Percentiles rank a stretch among this genome's conserved stretches.
phyloP scores from a whole-genome alignment of 2,113 vertebrate species.

The Lampris incognitus region DNA sequence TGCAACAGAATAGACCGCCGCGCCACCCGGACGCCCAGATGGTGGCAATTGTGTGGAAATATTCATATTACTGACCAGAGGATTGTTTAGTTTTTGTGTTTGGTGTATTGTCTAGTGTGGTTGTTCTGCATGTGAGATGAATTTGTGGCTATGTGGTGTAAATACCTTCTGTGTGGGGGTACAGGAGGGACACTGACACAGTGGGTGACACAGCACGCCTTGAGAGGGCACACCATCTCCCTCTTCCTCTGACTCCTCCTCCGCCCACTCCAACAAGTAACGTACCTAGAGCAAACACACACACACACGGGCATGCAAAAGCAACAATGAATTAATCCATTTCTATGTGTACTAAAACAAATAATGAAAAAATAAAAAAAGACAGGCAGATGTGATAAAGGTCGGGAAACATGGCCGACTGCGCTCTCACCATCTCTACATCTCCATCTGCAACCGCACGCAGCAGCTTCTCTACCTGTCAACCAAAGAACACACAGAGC shows the following conservation, averaged over 20 bases:
- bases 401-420: background rate
- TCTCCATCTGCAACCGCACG: constrained; percentile 94
- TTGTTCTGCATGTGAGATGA: background rate
- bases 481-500: constrained; percentile 31
- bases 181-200: constrained; percentile 93
- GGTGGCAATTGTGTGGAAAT: too few relatives aligned
- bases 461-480: constrained; percentile 95
- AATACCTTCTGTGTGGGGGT: constrained; percentile 91
- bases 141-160: background rate
- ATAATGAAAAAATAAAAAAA: background rate
- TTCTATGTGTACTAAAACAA: too few relatives aligned
- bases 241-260: constrained; percentile 85
- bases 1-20: too few relatives aligned
- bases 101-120: background rate
- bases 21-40: too few relatives aligned
- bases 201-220: constrained; percentile 89
- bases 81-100: background rate
- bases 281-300: constrained; percentile 85
- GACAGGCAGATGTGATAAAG: background rate
- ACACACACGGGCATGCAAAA: constrained; percentile 18
- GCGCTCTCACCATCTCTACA: constrained; percentile 91
- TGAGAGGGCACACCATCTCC: constrained; percentile 66
- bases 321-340: constrained; percentile 1
- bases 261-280: constrained; percentile 94
- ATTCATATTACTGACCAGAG: too few relatives aligned